phyloP scores from a whole-genome alignment of 2,113 vertebrate species.

The Cavia aperea region DNA sequence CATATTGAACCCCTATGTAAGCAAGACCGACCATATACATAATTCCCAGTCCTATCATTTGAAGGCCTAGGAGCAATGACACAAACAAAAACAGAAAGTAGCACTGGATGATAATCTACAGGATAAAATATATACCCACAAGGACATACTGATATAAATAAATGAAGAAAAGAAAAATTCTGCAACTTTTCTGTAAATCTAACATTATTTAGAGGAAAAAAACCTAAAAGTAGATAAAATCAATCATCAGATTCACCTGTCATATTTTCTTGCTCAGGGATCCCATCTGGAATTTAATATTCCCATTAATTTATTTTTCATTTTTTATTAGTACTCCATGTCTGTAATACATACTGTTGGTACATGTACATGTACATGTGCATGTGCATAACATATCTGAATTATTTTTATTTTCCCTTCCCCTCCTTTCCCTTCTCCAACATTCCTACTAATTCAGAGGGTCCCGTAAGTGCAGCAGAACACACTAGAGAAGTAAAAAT shows the following conservation, averaged over 20 bases:
- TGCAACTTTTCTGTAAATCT: slow-evolving; percentile 9
- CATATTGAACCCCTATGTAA: not conserved
- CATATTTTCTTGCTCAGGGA: slow-evolving; percentile 27
- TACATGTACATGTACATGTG: not conserved
- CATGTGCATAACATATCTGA: not conserved
- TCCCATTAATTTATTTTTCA: not conserved
- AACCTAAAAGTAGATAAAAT: slow-evolving; percentile 35
- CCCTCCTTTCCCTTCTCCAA: not conserved
- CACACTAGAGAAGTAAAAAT: slow-evolving; percentile 37
- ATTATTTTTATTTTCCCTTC: not conserved
- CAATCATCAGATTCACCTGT: slow-evolving; percentile 3
- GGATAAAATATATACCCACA: not conserved
- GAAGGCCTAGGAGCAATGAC: not conserved
- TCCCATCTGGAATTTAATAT: slow-evolving; percentile 44
- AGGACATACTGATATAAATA: slow-evolving; percentile 11
- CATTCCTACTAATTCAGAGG: slow-evolving; percentile 42
- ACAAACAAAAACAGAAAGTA: not conserved
- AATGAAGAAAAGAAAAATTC: not conserved
- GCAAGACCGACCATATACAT: not conserved
- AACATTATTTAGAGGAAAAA: slow-evolving; percentile 41
- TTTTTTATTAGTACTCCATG: not conserved
- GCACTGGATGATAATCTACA: not conserved
- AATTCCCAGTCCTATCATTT: not conserved
- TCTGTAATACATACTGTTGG: not conserved
- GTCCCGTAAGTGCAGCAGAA: not conserved